Conservation (phyloP, 2,888 invertebrate species). For the Crocallis elinguaria region DNA sequence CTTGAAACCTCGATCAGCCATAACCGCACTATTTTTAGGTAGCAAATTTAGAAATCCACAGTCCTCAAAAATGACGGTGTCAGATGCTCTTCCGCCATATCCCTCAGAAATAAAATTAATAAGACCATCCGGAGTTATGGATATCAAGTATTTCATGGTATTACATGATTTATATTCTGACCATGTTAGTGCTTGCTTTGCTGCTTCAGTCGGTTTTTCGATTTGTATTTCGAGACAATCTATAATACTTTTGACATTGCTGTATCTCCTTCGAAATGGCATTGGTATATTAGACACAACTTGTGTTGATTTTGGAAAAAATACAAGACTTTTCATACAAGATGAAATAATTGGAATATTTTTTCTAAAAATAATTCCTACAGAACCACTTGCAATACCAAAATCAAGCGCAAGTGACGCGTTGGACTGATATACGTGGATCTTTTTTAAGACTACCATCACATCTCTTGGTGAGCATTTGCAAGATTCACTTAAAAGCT, state of each 20-base stretch:
- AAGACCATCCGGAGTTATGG: background rate
- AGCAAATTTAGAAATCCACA: background rate
- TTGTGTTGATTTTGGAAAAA: background rate
- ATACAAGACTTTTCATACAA: constrained; percentile 5
- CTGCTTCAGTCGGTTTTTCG: no score
- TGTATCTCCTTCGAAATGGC: no score
- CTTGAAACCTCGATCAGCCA: no score
- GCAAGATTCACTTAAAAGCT: constrained; percentile 17
- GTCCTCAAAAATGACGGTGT: background rate
- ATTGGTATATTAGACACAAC: no score
- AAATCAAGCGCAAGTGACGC: no score
- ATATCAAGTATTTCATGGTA: constrained; percentile 5
- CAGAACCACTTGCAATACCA: no score
- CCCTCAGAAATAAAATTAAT: background rate
- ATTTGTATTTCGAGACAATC: background rate
- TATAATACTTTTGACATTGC: constrained; percentile 4
- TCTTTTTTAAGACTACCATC: no score
- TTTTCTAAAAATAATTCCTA: no score
- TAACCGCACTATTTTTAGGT: no score
- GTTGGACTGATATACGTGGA: no score
- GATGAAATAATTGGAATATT: no score
- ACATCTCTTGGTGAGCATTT: constrained; percentile 3
- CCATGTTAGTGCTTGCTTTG: no score
- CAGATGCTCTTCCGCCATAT: background rate
- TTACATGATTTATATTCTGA: background rate